These are phyloP conservation scores for Papilio helenus DNA, from an alignment of 1,140 invertebrate species.

Conservation along the genomic window DNA sequence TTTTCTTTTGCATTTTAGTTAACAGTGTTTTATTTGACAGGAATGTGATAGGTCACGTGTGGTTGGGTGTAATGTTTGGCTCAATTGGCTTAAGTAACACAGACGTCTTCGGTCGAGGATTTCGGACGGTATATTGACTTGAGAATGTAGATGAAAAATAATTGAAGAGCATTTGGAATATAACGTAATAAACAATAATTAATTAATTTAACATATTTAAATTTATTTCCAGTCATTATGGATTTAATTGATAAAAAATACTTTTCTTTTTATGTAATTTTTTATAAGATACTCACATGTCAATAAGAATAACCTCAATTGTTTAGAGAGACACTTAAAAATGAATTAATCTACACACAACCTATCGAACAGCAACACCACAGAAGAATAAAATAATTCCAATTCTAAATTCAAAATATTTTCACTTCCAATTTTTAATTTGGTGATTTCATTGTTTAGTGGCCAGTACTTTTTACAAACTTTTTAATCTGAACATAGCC, in stretches of 20 bases:
- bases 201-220: neutral
- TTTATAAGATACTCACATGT: neutral
- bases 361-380: neutral
- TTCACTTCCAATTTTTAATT: neutral
- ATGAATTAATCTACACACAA: neutral
- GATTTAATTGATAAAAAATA: neutral
- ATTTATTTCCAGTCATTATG: neutral
- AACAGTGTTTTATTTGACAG: constrained; percentile 47
- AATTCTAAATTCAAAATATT: neutral
- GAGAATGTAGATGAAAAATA: constrained; percentile 35
- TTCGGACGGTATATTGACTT: constrained; percentile 52
- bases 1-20: constrained; percentile 50
- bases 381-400: neutral
- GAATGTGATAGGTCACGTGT: constrained; percentile 58
- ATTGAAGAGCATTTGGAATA: neutral
- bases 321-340: neutral
- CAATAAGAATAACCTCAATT: neutral
- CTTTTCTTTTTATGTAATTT: neutral
- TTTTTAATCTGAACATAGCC: constrained; percentile 43
- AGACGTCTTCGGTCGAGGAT: constrained; percentile 61
- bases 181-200: neutral
- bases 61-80: constrained; percentile 57
- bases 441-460: neutral
- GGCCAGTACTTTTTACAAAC: neutral
- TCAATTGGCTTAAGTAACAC: constrained; percentile 78